Conservation (phyloP, 2,113 vertebrate genomes). For the Mungos mungo region DNA sequence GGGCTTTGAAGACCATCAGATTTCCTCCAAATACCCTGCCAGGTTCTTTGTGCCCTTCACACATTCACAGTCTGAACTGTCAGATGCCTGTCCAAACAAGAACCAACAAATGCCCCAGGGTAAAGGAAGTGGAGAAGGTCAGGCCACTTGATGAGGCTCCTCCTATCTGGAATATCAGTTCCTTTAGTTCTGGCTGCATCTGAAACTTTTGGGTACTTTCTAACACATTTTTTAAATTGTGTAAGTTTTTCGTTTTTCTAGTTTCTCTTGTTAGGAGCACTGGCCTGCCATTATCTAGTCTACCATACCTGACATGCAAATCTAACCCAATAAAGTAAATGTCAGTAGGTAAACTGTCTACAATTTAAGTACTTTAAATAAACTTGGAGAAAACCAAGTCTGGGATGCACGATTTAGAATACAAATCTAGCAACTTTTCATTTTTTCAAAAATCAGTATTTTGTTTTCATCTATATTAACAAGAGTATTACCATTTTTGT, state of each 20-base stretch:
- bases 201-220: neutral
- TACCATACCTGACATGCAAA: neutral
- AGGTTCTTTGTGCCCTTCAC: neutral
- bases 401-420: neutral
- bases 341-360: neutral
- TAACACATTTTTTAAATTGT: neutral
- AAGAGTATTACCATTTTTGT: neutral
- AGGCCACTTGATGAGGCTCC: neutral
- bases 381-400: neutral
- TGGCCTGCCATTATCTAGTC: neutral
- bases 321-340: slow-evolving; percentile 1
- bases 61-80: neutral
- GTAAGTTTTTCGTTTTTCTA: neutral
- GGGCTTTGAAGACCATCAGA: neutral
- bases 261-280: neutral
- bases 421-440: neutral
- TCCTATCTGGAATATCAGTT: neutral
- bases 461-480: neutral
- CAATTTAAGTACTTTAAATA: neutral
- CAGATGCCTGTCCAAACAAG: neutral
- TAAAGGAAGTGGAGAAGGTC: neutral
- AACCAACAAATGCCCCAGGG: neutral
- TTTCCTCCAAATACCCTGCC: neutral
- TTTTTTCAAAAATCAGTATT: neutral
- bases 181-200: neutral